phyloP scores from a whole-genome alignment of 2,888 invertebrate genomes.

The Pandemis heparana region DNA sequence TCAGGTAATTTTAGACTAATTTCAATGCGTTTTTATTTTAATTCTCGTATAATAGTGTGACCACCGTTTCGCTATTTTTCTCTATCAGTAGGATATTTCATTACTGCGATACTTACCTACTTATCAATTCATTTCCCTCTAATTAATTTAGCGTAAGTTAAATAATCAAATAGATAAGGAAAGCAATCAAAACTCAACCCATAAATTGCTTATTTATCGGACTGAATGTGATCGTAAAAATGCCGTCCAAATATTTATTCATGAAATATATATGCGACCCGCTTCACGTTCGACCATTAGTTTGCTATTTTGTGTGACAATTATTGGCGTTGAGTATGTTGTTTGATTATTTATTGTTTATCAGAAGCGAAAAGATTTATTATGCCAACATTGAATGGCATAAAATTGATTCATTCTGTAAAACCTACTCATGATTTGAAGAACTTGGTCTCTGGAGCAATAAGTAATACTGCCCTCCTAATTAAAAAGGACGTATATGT shows the following conservation, averaged over 20 bases:
- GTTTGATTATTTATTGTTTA: background rate
- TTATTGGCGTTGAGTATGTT: slow-evolving; percentile 1
- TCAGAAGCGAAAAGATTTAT: background rate
- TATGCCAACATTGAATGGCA: background rate
- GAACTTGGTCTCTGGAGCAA: too few relatives aligned
- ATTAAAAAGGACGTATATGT: too few relatives aligned
- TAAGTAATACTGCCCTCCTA: too few relatives aligned
- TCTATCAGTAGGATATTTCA: background rate
- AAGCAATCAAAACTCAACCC: slow-evolving; percentile 10
- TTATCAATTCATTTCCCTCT: background rate
- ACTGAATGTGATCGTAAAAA: slow-evolving; percentile 10
- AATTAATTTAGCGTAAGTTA: background rate
- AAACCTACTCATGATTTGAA: too few relatives aligned
- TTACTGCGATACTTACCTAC: background rate
- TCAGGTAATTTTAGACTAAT: too few relatives aligned
- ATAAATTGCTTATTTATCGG: slow-evolving; percentile 5
- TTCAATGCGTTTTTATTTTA: too few relatives aligned
- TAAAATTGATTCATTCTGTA: background rate
- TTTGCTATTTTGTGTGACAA: slow-evolving; percentile 12
- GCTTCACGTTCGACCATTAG: background rate
- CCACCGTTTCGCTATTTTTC: too few relatives aligned
- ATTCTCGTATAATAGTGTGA: too few relatives aligned
- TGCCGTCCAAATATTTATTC: slow-evolving; percentile 10
- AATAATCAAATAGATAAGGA: slow-evolving; percentile 5
- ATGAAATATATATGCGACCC: background rate